Conservation (phyloP, 2,113 vertebrate species). For the Rhagologus leucostigma region DNA sequence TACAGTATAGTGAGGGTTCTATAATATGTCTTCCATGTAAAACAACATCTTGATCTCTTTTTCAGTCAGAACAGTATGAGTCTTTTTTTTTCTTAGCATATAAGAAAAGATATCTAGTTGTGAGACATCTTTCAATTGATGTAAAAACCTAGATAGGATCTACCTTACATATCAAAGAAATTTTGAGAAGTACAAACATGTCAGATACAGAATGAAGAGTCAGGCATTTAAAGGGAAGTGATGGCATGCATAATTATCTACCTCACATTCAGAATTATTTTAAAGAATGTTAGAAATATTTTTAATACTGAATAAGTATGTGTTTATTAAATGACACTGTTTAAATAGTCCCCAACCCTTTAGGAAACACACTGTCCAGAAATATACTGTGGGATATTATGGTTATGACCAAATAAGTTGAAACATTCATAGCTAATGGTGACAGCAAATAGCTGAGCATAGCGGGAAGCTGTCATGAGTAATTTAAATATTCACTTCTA, state of each 20-base stretch:
- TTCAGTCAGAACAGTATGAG: background rate
- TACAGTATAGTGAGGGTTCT: background rate
- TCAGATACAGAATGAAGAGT: background rate
- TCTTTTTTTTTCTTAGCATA: background rate
- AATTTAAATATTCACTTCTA: slow-evolving; percentile 29
- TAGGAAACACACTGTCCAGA: background rate
- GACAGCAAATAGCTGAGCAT: background rate
- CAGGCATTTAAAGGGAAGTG: background rate
- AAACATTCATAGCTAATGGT: background rate
- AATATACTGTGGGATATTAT: background rate
- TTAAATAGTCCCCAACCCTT: background rate
- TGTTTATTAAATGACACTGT: background rate
- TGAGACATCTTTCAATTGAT: background rate
- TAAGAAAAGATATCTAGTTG: background rate
- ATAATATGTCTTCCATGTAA: background rate
- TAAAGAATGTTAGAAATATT: background rate
- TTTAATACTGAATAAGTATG: background rate
- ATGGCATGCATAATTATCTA: background rate
- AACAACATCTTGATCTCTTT: background rate
- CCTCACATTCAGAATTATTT: background rate
- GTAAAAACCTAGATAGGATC: background rate
- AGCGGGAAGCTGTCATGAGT: background rate
- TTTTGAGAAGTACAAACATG: background rate
- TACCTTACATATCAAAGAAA: background rate
- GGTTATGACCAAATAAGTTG: background rate